Evolutionary conservation across 2,797 vertebrate species (phyloP), one percentile per base, ranked within the genome.

Genomic region (Gila robusta): DNA sequence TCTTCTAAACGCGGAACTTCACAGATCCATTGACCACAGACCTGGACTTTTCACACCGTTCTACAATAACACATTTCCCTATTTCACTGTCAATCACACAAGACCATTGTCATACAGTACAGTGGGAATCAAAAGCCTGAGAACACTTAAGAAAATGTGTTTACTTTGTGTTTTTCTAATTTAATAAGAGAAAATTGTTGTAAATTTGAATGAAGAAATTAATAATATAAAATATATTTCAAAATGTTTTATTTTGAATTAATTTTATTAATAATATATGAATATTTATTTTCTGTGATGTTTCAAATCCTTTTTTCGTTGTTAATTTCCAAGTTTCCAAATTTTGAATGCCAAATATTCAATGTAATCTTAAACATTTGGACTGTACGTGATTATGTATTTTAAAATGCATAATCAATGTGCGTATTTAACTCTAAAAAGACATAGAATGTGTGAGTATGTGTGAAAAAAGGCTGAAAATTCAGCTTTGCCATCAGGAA

Each of bases 11-110:
- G 17, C 62, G 10, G 47, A 84, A n/a, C 44, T 54, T 77, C 54
- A 72, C 64, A 81, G 32, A 28, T 23, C 71, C 23, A 21, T 72
- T 86, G 86, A 85, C 80, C 76, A 70, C 32, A 67, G 66, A 67
- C n/a, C 35, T 56, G 41, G 47, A 59, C 10, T 78, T 81, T 87
- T 66, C 16, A 89, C 32, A 35, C 70, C 14, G 5, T 39, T 67
- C 52, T 69, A 69, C 37, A 47, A 39, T 76, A 86, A 66, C 28
- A 56, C 28, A 74, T 39, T 76, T 52, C 8, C 21, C 35, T 66
- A 26, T 66, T 76, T 17, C 44, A 64, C 59, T 83, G 39, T 74
- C 28, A 66, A 32, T 49, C 41, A 59, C 56, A 41, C 17, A 44
- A 62, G 19, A 32, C 4, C 1, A 49, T 49, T n/a, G 41, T 35